Evolutionary conservation across 1,140 invertebrate genomes (phyloP), one percentile per base, ranked within the genome.

Genomic region (Latrodectus geometricus): DNA sequence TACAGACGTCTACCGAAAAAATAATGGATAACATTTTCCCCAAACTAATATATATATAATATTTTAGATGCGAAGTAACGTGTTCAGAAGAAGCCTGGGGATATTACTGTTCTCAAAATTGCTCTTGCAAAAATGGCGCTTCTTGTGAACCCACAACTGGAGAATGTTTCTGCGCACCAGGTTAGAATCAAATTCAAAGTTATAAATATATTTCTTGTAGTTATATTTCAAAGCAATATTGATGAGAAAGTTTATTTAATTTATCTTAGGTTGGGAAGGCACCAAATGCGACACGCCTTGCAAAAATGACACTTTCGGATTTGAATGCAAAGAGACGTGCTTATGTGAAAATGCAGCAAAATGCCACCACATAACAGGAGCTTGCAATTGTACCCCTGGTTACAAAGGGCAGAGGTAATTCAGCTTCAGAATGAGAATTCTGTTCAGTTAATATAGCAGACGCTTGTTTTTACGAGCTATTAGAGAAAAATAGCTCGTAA

Each of bases 281-380:
- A 68, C 23, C 0, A 35, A 35, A n/a, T 70, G 21, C 48, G 69
- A 70, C 8, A 14, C 0, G 17, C 9, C 14, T 14, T 70, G 69
- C 11, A 48, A 14, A 12, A 12, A n/a, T 9, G 9, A 15, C 48
- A 52, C 49, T 8, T 73, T n/a, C 35, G 70, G 70, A 50, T 2
- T 17, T 8, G n/a, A 50, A 9, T 73, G 70, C 17, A 17, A 15
- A 8, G 15, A 73, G 12, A 50, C 48, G 50, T 73, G 35, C 17
- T 17, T n/a, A 0, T 50, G 70, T 69, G 95, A 95, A 88, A 98
- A 99, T 90, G 95, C 94, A 48, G 96, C 94, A 0, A 91, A 92
- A 0, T 97, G 96, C 88, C 92, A 97, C 91, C 95, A 96, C 88
- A 93, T 96, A 5, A 95, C 93, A 8, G 95, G 95, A 61, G 20